Evolutionary conservation across 2,888 invertebrate genomes (phyloP).

Genomic region (Reticulitermes lucifugus): DNA sequence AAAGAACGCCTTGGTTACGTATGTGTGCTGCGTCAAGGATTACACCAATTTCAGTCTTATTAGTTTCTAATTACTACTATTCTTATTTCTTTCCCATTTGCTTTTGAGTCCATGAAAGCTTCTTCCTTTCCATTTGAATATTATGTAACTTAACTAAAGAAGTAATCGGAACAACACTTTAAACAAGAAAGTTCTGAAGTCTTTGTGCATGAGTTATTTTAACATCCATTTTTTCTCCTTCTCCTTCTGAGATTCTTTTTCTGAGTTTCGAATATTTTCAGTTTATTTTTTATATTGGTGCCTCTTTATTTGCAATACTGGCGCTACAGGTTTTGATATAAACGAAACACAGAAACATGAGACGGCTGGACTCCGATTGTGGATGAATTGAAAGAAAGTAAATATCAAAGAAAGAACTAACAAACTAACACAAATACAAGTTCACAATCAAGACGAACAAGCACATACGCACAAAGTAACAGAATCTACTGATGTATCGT

Average conservation of each 20-base stretch:
- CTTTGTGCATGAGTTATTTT: neutral
- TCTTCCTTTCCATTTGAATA: neutral
- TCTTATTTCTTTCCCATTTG: neutral
- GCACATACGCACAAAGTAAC: neutral
- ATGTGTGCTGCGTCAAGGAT: too few relatives aligned
- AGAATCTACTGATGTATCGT: neutral
- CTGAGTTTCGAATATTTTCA: neutral
- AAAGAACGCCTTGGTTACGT: too few relatives aligned
- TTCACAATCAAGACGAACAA: neutral
- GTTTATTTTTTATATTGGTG: conserved; percentile 9
- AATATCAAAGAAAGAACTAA: neutral
- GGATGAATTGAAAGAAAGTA: neutral
- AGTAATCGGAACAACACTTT: neutral
- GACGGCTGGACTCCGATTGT: neutral
- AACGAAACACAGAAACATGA: neutral
- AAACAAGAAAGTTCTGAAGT: neutral
- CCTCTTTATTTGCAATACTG: conserved; percentile 2
- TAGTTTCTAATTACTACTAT: neutral
- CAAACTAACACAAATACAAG: neutral
- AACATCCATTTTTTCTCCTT: neutral
- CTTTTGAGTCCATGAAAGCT: neutral
- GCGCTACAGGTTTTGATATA: neutral
- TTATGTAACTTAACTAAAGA: neutral
- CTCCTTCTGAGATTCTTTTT: neutral
- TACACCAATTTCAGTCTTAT: too few relatives aligned